phyloP scores from a whole-genome alignment of 2,797 vertebrate species.

The Protosalanx chinensis region DNA sequence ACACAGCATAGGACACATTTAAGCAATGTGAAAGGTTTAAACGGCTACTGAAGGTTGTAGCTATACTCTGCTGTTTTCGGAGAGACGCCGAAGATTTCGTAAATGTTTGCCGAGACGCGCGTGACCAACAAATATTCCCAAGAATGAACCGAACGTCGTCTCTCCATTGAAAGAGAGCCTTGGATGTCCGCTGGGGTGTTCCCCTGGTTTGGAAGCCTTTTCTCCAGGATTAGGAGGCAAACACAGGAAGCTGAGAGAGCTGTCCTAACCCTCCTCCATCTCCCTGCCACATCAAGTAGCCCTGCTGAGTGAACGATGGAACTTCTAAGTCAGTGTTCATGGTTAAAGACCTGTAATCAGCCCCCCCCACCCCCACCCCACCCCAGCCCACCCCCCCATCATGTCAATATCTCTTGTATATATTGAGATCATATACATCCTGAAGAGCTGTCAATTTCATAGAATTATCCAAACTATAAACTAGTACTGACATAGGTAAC shows the following conservation, averaged over 20 bases:
- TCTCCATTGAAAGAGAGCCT: slow-evolving; percentile 25
- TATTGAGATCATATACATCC: too few relatives aligned
- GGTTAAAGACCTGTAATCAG: neutral
- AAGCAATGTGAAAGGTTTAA: neutral
- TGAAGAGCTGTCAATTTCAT: too few relatives aligned
- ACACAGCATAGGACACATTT: neutral
- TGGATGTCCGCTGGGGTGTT: slow-evolving; percentile 32
- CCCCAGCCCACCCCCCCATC: too few relatives aligned
- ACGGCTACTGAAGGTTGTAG: neutral
- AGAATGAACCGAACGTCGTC: slow-evolving; percentile 33
- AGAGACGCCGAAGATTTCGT: neutral
- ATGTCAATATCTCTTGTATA: too few relatives aligned
- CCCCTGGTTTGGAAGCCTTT: slow-evolving; percentile 58
- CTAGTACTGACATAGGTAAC: too few relatives aligned
- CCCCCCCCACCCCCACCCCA: neutral
- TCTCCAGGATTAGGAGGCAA: slow-evolving; percentile 59
- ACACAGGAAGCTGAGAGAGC: slow-evolving; percentile 53
- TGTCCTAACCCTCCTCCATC: slow-evolving; percentile 42
- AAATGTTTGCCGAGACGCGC: neutral
- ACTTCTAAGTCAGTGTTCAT: neutral
- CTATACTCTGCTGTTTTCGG: too few relatives aligned
- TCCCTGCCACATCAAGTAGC: slow-evolving; percentile 48
- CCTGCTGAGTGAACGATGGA: slow-evolving; percentile 49
- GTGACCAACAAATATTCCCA: slow-evolving; percentile 41
- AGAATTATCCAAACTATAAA: too few relatives aligned